Base-by-base conservation (phyloP, 2,888 invertebrate species). In the Trachelus troglodyta region DNA sequence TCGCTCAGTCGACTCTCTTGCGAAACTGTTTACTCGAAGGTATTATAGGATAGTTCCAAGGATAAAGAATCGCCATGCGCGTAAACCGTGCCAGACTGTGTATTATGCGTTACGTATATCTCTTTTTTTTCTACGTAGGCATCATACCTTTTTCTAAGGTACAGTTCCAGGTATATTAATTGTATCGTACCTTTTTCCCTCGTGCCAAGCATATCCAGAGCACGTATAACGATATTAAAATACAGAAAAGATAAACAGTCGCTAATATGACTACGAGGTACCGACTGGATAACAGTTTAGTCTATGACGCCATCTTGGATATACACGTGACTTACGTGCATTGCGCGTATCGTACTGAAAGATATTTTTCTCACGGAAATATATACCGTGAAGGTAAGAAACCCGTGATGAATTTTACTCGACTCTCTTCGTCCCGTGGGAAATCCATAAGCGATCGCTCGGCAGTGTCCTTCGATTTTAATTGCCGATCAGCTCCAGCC, bases 1-100 rank as follows among this genome's bases (percentile, higher is more conserved):
- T 89, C 84, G 86, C 82, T 86, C 80, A 80, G 83, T 56, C 85
- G 86, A 88, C 85, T 88, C 85, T 84, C 84, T 90, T 90, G 89
- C 90, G 89, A 90, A 90, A 90, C 83, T 89, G 89, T 89, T 88
- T 90, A 89, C 88, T 87, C 83, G 84, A 79, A 82, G 83, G 79
- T 81, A 82, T 84, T 56, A 85, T 87, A 84, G 87, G 88, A 89
- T 89, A 87, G 84, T 86, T 87, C 87, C 89, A 90, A 89, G 89
- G 89, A 89, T 89, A 89, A 89, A 88, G 85, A 86, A 88, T 88
- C 88, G 75, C 77, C 23, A 23, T 56, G 23, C 56, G 23, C 56
- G 56, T 23, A 56, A 56, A 56, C 23, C 56, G 23, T 23, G 56
- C 56, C 23, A 56, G 56, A 56, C 56, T 23, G 40, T 56, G 56